These are phyloP conservation scores for Myiopsitta monachus DNA, from an alignment of 2,113 vertebrate species.

Conservation along the genomic window DNA sequence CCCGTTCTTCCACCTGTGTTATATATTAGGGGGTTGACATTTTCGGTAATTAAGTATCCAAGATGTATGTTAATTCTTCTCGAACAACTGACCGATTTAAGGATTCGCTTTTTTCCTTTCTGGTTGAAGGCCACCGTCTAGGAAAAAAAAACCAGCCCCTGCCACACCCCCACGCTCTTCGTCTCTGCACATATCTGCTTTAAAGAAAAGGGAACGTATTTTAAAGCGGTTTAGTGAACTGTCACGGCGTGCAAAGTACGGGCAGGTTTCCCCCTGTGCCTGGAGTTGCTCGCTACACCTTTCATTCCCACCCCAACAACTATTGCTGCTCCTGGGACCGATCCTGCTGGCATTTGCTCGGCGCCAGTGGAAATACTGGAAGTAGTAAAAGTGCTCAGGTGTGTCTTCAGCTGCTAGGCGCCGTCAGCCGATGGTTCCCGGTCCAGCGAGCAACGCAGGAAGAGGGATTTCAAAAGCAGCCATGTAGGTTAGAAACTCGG, in stretches of 20 bases:
- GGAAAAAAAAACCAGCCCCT: background rate
- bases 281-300: background rate
- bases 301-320: background rate
- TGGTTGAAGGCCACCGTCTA: background rate
- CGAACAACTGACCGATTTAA: background rate
- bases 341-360: background rate
- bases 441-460: background rate
- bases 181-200: background rate
- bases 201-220: background rate
- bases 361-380: background rate
- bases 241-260: background rate
- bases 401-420: background rate
- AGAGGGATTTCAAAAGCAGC: background rate
- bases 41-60: background rate
- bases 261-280: background rate
- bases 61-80: background rate
- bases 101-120: background rate
- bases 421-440: background rate
- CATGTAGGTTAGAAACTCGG: background rate
- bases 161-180: background rate
- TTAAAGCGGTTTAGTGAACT: background rate
- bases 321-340: background rate
- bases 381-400: background rate
- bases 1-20: background rate
- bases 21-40: background rate